A percentile compares a stretch with the other conserved stretches of the same genome.
These are phyloP conservation scores for Bombyx mandarina DNA, from an alignment of 1,140 invertebrate species.

Conservation along the genomic window DNA sequence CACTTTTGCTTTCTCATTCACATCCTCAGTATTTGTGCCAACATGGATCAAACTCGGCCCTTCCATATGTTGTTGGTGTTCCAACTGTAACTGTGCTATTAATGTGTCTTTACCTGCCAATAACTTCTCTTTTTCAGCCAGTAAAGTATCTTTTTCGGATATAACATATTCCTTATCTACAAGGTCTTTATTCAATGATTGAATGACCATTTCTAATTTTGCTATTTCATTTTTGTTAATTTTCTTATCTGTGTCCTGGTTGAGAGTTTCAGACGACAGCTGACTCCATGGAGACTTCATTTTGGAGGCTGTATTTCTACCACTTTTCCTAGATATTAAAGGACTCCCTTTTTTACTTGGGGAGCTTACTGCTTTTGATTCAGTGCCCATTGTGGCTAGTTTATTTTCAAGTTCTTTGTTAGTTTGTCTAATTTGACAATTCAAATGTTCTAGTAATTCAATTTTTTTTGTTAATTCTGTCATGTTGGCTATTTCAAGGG, in stretches of 20 bases:
- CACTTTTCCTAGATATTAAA: constrained; percentile 42
- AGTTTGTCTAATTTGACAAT: constrained; percentile 67
- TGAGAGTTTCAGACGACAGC: constrained; percentile 41
- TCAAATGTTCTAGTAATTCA: constrained; percentile 68
- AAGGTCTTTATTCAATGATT: constrained; percentile 65
- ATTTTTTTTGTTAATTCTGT: constrained; percentile 62
- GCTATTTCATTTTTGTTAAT: constrained; percentile 35
- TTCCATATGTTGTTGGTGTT: constrained; percentile 13
- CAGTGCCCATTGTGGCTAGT: constrained; percentile 39
- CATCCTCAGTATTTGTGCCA: constrained; percentile 21
- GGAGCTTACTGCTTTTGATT: constrained; percentile 32
- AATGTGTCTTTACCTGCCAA: constrained; percentile 29
- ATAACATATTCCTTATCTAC: constrained; percentile 62
- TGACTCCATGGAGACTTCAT: constrained; percentile 60
- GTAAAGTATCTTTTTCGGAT: constrained; percentile 46
- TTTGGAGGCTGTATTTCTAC: constrained; percentile 45
- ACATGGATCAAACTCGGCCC: constrained; percentile 17
- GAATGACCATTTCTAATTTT: constrained; percentile 50
- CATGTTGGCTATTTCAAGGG: constrained; percentile 64
- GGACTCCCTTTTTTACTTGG: constrained; percentile 49
- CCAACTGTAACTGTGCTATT: no score
- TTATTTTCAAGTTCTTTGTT: constrained; percentile 73
- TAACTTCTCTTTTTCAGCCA: constrained; percentile 31
- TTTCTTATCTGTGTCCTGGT: constrained; percentile 51
- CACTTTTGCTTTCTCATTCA: background rate